Conservation (phyloP, 1,140 invertebrate genomes). For the Patella vulgata region DNA sequence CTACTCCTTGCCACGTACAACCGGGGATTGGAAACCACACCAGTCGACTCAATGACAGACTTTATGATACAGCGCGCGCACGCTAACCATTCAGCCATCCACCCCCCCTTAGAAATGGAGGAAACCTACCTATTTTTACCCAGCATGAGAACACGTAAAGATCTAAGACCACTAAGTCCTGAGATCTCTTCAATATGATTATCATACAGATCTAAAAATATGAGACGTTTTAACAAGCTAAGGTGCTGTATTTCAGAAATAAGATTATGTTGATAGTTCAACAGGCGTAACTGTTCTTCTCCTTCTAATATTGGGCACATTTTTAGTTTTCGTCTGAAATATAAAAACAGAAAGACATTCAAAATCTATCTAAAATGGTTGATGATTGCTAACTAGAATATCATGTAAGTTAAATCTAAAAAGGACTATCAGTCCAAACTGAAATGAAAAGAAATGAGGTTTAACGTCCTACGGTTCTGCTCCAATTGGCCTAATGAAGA, state of each 20-base stretch:
- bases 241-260: constrained; percentile 80
- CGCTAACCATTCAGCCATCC: no score
- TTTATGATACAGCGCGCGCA: no score
- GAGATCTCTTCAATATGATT: constrained; percentile 90
- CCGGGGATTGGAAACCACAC: no score
- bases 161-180: constrained; percentile 78
- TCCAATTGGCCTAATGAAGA: no score
- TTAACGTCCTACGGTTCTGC: no score
- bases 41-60: no score
- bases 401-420: not conserved
- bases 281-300: constrained; percentile 80
- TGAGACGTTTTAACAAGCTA: constrained; percentile 76
- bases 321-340: constrained; percentile 57
- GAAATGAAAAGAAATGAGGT: no score
- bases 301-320: constrained; percentile 78
- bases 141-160: constrained; percentile 84
- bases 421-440: no score
- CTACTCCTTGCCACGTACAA: no score
- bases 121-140: constrained; percentile 87
- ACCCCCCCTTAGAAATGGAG: no score
- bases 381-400: not conserved
- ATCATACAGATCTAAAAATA: constrained; percentile 93
- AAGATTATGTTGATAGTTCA: constrained; percentile 91
- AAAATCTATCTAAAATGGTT: not conserved
- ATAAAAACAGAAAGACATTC: not conserved